Base-by-base conservation (phyloP, 2,888 invertebrate species). In the Lepeophtheirus nordmannii region DNA sequence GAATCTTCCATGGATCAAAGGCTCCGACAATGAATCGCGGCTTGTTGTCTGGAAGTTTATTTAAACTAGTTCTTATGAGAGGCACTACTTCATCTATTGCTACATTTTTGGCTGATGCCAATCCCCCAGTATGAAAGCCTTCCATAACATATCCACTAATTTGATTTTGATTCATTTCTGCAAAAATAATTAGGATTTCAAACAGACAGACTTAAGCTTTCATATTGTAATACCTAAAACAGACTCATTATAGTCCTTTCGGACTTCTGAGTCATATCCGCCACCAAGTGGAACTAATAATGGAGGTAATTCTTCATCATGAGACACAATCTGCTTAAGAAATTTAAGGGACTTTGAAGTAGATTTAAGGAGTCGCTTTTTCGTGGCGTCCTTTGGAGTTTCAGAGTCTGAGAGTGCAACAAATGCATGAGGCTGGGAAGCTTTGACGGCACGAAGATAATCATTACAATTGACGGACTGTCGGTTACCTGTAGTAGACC, bases 381-480 rank as follows among this genome's bases (percentile, higher is more conserved):
- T 78, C 0, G 83, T 78, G 72, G 86, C 85, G 53, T 78, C 76
- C 10, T 78, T 74, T 72, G 84, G 80, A 57, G 84, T 86, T 71
- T 85, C 84, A 53, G 83, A 83, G 79, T 92, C 91, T 73, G 85
- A 85, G 71, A 92, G 77, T 14, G 85, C 82, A 74, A 87, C 83
- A 76, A 86, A 88, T 73, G 88, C 82, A 74, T 89, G 87, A 53
- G 92, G 90, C 74, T 82, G 82, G 74, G 85, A 84, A 37, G 80
- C 75, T 76, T 89, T 85, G 70, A 89, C 82, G 46, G 85, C 73
- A 71, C 86, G 81, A 83, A 91, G 85, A 75, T 86, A 87, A 71
- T 37, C 22, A 14, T 65, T 37, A 20, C 12, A 12, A 10, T 22
- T 17, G 11, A 63, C 63, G 2, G 38, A 23, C 3, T 46, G 12